Percentiles rank a stretch among this genome's conserved stretches.
Conservation (phyloP, 2,113 vertebrate genomes). For the Dipodomys spectabilis region DNA sequence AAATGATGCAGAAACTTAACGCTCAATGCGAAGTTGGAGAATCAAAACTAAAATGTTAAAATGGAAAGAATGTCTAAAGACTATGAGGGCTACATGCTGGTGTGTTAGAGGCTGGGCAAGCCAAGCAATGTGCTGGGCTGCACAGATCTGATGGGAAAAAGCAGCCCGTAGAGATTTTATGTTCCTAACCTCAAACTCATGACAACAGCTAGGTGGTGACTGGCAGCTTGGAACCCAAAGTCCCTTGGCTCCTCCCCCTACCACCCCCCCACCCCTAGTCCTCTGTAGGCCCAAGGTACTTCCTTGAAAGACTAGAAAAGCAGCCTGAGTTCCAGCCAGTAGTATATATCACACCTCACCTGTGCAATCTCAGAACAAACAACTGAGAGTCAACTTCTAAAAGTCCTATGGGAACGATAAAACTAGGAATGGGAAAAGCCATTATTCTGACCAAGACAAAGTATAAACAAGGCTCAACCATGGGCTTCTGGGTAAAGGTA, state of each 20-base stretch:
- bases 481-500: neutral
- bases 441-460: constrained; percentile 30
- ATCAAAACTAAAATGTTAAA: no score
- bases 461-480: neutral
- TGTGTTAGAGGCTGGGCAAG: neutral
- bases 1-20: no score
- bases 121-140: neutral
- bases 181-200: neutral
- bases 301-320: neutral
- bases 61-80: no score
- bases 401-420: neutral
- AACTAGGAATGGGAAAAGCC: neutral
- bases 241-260: neutral
- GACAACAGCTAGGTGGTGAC: neutral
- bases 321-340: neutral
- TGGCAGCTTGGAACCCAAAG: neutral
- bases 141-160: neutral
- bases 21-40: no score
- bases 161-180: neutral
- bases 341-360: neutral
- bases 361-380: neutral
- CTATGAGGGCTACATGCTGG: no score
- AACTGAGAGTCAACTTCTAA: constrained; percentile 12
- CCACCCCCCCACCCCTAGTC: no score
- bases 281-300: neutral